These are phyloP conservation scores for Potamilus streckersoni DNA, from an alignment of 1,140 invertebrate genomes.

Conservation along the genomic window DNA sequence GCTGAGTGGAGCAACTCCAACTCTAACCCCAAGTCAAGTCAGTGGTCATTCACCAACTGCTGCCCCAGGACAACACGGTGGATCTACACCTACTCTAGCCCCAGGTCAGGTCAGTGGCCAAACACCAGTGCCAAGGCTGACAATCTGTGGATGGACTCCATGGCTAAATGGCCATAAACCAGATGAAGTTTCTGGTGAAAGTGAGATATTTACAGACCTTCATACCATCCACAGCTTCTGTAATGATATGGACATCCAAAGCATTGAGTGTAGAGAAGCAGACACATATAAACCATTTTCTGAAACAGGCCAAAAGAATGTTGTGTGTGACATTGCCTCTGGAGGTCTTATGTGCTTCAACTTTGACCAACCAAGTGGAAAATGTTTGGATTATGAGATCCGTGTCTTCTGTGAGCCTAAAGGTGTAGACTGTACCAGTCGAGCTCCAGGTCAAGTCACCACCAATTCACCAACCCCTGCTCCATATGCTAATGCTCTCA, in stretches of 20 bases:
- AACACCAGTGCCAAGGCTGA: slow-evolving; percentile 2
- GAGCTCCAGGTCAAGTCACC: slow-evolving; percentile 6
- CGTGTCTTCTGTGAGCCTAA: slow-evolving; percentile 74
- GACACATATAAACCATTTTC: slow-evolving; percentile 25
- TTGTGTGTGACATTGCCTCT: slow-evolving; percentile 78
- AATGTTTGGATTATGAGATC: slow-evolving; percentile 78
- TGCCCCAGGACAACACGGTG: background rate
- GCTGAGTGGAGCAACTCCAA: background rate
- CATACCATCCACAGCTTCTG: slow-evolving; percentile 70
- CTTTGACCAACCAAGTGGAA: slow-evolving; percentile 44
- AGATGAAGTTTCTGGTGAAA: slow-evolving; percentile 66
- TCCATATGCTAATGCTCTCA: background rate
- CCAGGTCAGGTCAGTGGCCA: background rate
- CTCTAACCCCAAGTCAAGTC: background rate
- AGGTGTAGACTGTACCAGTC: slow-evolving; percentile 35
- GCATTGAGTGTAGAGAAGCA: slow-evolving; percentile 52
- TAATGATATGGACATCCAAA: slow-evolving; percentile 55
- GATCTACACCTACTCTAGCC: background rate
- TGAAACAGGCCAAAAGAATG: slow-evolving; percentile 67
- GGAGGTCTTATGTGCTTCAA: slow-evolving; percentile 77
- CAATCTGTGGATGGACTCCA: slow-evolving; percentile 54
- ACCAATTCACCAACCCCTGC: background rate
- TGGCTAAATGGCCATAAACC: slow-evolving; percentile 60
- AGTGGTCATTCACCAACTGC: slow-evolving; percentile 3
- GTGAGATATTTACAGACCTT: slow-evolving; percentile 74